A percentile compares a stretch with the other conserved stretches of the same genome.
Evolutionary conservation across 2,113 vertebrate genomes (phyloP).

Genomic region (Podarcis muralis): DNA sequence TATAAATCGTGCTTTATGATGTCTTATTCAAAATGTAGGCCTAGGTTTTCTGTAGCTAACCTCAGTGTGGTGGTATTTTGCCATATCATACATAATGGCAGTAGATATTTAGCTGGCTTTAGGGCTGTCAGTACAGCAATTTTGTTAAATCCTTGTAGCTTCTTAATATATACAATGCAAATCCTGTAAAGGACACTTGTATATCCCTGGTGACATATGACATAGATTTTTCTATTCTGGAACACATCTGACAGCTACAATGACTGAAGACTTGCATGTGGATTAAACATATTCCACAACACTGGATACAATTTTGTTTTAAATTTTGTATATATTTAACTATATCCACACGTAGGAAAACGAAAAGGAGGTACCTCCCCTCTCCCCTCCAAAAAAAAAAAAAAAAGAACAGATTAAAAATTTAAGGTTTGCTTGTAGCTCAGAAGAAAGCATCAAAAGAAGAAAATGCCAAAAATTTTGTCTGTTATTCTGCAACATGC

Average conservation of each 20-base stretch:
- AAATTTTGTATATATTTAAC: background rate
- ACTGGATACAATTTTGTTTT: constrained; percentile 8
- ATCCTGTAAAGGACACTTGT: constrained; percentile 53
- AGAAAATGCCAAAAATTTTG: background rate
- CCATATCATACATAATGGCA: constrained; percentile 51
- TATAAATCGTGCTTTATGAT: constrained; percentile 75
- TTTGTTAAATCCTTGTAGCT: constrained; percentile 65
- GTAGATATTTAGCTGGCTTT: constrained; percentile 62
- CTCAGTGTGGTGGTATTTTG: constrained; percentile 45
- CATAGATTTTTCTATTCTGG: constrained; percentile 55
- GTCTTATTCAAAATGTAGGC: constrained; percentile 68
- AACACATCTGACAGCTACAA: constrained; percentile 24
- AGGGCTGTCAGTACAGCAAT: constrained; percentile 60
- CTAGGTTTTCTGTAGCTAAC: constrained; percentile 60
- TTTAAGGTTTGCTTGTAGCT: background rate
- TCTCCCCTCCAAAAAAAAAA: background rate
- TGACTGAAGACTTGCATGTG: constrained; percentile 12
- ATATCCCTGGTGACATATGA: constrained; percentile 59
- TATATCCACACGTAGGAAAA: background rate
- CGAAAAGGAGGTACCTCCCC: background rate
- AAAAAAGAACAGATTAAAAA: background rate
- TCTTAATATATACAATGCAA: constrained; percentile 67
- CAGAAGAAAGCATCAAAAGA: background rate
- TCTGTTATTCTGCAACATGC: background rate
- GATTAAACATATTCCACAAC: constrained; percentile 6